phyloP scores from a whole-genome alignment of 2,113 vertebrate genomes.

The Buteo buteo region DNA sequence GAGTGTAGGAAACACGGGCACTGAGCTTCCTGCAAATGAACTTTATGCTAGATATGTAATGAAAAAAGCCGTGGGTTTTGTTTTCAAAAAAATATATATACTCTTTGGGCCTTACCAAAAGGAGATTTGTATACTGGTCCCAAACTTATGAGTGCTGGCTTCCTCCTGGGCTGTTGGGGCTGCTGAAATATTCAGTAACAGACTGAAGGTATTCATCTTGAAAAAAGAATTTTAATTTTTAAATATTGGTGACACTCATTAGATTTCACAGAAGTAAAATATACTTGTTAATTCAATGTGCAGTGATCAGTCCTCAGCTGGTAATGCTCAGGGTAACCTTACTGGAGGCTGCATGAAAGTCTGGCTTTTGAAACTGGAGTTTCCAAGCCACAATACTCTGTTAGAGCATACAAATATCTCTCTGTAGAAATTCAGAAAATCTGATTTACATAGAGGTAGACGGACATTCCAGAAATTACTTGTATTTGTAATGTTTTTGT shows the following conservation, averaged over 20 bases:
- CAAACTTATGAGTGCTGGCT: slow-evolving; percentile 23
- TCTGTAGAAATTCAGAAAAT: not conserved
- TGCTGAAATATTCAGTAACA: slow-evolving; percentile 18
- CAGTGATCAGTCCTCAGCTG: not conserved
- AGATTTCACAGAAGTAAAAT: slow-evolving; percentile 57
- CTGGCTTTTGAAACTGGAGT: not conserved
- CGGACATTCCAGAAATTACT: not conserved
- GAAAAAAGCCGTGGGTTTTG: not conserved
- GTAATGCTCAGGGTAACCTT: not conserved
- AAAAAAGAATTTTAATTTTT: slow-evolving; percentile 19
- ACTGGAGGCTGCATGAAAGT: not conserved
- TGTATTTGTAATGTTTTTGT: not conserved
- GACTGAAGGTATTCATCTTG: not conserved
- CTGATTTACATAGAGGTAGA: not conserved
- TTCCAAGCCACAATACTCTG: not conserved
- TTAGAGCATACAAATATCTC: not conserved
- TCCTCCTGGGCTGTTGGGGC: not conserved
- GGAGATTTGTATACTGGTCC: not conserved
- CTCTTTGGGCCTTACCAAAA: not conserved
- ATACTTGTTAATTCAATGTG: slow-evolving; percentile 33
- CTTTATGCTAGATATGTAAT: not conserved
- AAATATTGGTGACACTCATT: slow-evolving; percentile 34
- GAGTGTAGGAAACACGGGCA: not conserved
- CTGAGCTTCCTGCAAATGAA: not conserved
- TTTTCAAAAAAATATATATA: not conserved